These are phyloP conservation scores for Epistrophe grossulariae DNA, from an alignment of 2,888 invertebrate genomes.

Conservation along the genomic window DNA sequence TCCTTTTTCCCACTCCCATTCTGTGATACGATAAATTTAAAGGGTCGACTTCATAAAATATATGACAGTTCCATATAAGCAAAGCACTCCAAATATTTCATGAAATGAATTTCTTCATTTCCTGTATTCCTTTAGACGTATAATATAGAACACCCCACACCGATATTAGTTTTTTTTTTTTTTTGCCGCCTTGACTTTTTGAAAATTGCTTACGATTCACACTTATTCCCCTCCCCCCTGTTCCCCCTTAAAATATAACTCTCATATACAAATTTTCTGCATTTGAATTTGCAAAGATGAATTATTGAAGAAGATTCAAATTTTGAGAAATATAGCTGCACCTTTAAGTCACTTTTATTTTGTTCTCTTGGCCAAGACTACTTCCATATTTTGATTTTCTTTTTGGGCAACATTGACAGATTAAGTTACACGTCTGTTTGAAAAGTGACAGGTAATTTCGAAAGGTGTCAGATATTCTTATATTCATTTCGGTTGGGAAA, in stretches of 20 bases:
- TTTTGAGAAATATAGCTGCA: conserved; percentile 8
- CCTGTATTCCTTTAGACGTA: conserved; percentile 21
- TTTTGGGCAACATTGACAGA: conserved; percentile 30
- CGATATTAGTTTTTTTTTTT: background rate
- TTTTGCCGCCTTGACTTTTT: background rate
- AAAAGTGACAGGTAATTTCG: conserved; percentile 58
- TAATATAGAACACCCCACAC: background rate
- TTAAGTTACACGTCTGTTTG: conserved; percentile 31
- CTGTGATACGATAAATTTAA: conserved; percentile 29
- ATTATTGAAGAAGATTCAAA: conserved; percentile 6
- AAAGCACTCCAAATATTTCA: conserved; percentile 48
- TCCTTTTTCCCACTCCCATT: conserved; percentile 1
- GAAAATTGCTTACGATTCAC: conserved; percentile 28
- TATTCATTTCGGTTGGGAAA: background rate
- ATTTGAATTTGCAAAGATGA: conserved; percentile 25
- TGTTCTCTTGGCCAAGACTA: background rate
- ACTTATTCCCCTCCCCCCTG: background rate
- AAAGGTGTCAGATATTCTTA: conserved; percentile 42
- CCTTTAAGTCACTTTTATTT: background rate
- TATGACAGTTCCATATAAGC: conserved; percentile 42
- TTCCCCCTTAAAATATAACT: background rate
- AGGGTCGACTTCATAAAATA: conserved; percentile 49
- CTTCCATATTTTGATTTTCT: conserved; percentile 24
- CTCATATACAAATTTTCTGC: conserved; percentile 21
- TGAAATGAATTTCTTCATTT: conserved; percentile 52